phyloP scores from a whole-genome alignment of 2,888 invertebrate species.

The Stenchaetothrips biformis region DNA sequence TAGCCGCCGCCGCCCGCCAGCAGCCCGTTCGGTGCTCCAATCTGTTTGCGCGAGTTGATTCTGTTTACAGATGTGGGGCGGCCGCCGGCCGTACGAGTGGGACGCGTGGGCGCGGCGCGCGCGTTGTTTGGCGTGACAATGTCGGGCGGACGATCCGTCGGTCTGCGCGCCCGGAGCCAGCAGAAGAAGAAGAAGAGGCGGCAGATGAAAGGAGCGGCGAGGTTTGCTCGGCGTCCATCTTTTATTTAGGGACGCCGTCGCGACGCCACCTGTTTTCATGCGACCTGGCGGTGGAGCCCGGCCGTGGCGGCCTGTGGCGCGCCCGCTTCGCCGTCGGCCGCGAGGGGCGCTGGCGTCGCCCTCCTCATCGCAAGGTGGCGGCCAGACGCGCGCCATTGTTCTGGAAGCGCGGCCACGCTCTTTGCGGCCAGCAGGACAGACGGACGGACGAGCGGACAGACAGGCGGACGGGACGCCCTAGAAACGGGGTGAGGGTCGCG shows the following conservation, averaged over 20 bases:
- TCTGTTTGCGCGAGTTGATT: constrained; percentile 22
- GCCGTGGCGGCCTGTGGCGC: neutral
- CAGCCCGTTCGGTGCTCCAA: neutral
- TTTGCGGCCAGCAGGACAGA: neutral
- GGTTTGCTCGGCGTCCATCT: neutral
- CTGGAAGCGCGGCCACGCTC: too few species aligned
- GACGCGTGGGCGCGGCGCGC: neutral
- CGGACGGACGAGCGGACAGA: neutral
- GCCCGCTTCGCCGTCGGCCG: neutral
- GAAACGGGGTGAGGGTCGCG: too few species aligned
- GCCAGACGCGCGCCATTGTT: too few species aligned
- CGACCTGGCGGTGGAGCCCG: neutral
- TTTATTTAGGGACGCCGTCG: neutral
- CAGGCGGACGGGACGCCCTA: neutral
- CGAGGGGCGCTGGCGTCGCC: too few species aligned
- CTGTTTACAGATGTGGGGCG: neutral
- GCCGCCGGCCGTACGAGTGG: neutral
- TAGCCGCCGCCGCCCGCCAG: neutral
- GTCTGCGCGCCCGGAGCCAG: neutral
- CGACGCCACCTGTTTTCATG: neutral
- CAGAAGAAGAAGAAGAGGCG: neutral
- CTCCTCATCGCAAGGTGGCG: too few species aligned
- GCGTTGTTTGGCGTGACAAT: neutral
- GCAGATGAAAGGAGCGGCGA: neutral
- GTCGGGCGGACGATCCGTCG: neutral